phyloP scores from a whole-genome alignment of 37 sponge, comb jelly and placozoan genomes.

The Axinella damicornis region DNA sequence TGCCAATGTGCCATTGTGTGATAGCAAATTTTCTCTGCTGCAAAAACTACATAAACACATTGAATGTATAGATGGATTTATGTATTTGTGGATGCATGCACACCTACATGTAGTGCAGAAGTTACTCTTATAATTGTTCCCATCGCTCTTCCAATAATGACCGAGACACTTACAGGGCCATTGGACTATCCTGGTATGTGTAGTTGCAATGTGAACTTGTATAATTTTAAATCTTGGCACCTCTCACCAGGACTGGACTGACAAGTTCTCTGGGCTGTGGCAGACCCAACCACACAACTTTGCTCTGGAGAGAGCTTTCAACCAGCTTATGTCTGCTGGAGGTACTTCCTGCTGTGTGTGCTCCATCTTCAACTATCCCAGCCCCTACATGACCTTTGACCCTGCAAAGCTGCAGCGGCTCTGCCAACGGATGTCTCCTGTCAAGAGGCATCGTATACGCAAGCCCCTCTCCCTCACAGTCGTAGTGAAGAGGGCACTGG shows the following conservation, averaged over 20 bases:
- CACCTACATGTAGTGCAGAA: too few relatives aligned
- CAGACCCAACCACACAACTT: slow-evolving; percentile 59
- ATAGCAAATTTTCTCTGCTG: too few relatives aligned
- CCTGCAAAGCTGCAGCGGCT: slow-evolving; percentile 20
- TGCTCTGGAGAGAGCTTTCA: slow-evolving; percentile 75
- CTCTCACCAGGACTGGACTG: slow-evolving; percentile 65
- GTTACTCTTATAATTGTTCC: too few relatives aligned
- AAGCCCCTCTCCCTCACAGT: not conserved
- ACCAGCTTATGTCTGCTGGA: slow-evolving; percentile 44
- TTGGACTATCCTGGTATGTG: too few relatives aligned
- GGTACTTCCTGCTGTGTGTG: slow-evolving; percentile 75
- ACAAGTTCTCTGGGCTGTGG: slow-evolving; percentile 75
- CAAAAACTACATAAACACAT: too few relatives aligned
- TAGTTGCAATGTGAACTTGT: too few relatives aligned
- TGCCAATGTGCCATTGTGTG: too few relatives aligned
- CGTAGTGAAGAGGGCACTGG: slow-evolving; percentile 55
- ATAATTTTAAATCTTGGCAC: not conserved
- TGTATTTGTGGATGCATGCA: too few relatives aligned
- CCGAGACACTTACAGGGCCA: too few relatives aligned
- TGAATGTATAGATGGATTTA: too few relatives aligned
- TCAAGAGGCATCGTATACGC: not conserved
- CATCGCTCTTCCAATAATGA: too few relatives aligned
- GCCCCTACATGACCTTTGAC: slow-evolving; percentile 32
- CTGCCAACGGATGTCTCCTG: not conserved
- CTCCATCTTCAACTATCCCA: slow-evolving; percentile 53